Evolutionary conservation across 2,888 invertebrate genomes (phyloP), one percentile per base, ranked within the genome.

Genomic region (Escarpia spicata): DNA sequence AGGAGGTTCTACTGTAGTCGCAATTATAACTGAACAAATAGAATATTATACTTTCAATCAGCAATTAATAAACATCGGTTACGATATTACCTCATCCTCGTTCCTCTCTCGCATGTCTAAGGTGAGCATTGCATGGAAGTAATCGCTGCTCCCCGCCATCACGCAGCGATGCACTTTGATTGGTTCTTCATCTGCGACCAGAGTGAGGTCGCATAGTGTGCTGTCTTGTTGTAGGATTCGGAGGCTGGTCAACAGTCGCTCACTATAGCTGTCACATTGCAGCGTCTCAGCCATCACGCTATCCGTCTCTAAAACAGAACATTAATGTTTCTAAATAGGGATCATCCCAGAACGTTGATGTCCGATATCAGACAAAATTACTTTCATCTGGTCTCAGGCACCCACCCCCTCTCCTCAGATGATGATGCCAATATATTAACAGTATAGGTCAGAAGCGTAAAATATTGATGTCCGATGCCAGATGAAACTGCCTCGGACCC

Each of bases 141-240:
- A 93, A 92, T 93, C 94, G 58, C 94, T 93, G 92, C 92, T 92
- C 8, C 93, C 94, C 4, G 93, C 94, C 93, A 93, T 92, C n/a
- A 93, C 94, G 6, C 91, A 92, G n/a, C 92, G 90, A 58, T 93
- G 94, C 9, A 93, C 94, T 43, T 75, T 91, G 37, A 94, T 89
- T 15, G 91, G 31, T n/a, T 91, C 52, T 37, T 91, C 90, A 19
- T 93, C 94, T 10, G 93, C 93, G 19, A 93, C 44, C 44, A 93
- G 91, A 10, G 93, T 92, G 19, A 93, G 89, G 60, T 93, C 94
- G 91, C 94, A 93, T 3, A 93, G 93, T 44, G 60, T n/a, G n/a
- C 90, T 91, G 44, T 92, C 43, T 44, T 92, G 91, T 26, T 92
- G 92, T 43, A 93, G 92, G 19, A 60, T 45, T 15, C 90, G 90